Evolutionary conservation across 53 echinoderm and acorn worm genomes (phyloP), one percentile per base, ranked within the genome.

Genomic region (Echinarachnius parma): DNA sequence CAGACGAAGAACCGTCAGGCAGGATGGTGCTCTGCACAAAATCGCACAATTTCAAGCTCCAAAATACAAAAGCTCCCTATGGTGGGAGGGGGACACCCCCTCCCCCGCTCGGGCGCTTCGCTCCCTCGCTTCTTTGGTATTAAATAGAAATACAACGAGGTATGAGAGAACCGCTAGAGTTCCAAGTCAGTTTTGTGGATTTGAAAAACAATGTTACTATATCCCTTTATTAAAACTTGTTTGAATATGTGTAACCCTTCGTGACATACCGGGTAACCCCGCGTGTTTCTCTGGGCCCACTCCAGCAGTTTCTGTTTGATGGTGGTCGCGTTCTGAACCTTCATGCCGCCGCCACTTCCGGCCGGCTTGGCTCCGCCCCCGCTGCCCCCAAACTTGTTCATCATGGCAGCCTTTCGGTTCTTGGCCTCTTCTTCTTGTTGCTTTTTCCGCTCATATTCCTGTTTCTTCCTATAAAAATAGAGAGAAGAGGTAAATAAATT

Each of bases 251-350:
- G n/a, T n/a, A n/a, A n/a, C n/a, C n/a, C n/a, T n/a, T n/a, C n/a
- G n/a, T n/a, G 1, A 57, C 81, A 64, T 64, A 95, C 96, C 50
- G 85, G 61, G 48, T 95, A 95, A 1, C 85, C 90, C 19, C 65
- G 68, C 19, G 87, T 82, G 54, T 72, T 78, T 39, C 63, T 75
- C 62, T 95, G 84, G 11, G 80, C 60, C 96, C 96, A 95, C 57
- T 90, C 90, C 64, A 95, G 50, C 39, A 95, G 77, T 62, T 91
- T 90, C 52, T 87, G 84, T 46, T 95, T 95, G 79, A 95, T 91
- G 37, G 96, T 87, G 61, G 65, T 84, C 13, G 96, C 90, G 22
- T 91, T 95, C 62, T 87, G 84, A 18, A 86, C 91, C 63, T 61
- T 80, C 81, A 82, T 85, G 7, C 70, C 61, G 0, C 71, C 68